These are phyloP conservation scores for Macrobrachium nipponense DNA, from an alignment of 1,140 invertebrate genomes.

Conservation along the genomic window DNA sequence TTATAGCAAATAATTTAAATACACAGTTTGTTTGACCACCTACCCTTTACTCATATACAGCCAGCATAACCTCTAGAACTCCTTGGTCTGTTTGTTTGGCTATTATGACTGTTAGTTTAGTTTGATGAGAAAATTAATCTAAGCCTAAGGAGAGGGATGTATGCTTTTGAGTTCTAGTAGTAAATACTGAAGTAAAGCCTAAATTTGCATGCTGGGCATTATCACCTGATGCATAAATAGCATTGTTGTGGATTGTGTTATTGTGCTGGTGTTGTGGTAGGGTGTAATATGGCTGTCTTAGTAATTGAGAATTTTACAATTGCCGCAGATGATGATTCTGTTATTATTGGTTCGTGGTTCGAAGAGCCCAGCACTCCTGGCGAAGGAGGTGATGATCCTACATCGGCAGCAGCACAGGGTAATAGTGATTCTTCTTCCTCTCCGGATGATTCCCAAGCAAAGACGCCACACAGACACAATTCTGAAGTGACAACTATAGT, in stretches of 20 bases:
- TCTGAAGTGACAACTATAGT: slow-evolving; percentile 74
- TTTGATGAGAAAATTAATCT: too few relatives aligned
- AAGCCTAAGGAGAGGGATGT: too few relatives aligned
- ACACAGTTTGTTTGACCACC: too few relatives aligned
- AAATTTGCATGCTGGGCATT: too few relatives aligned
- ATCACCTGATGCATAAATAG: background rate
- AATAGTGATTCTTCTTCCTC: slow-evolving; percentile 64
- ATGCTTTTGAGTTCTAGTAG: too few relatives aligned
- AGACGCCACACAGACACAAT: slow-evolving; percentile 65
- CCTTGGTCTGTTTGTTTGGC: too few relatives aligned
- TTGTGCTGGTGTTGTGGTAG: background rate
- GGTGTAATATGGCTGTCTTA: background rate
- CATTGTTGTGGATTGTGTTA: background rate
- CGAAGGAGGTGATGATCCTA: slow-evolving; percentile 52
- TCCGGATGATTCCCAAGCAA: slow-evolving; percentile 69
- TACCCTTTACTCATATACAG: too few relatives aligned
- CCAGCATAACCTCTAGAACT: too few relatives aligned
- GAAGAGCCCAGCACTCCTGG: slow-evolving; percentile 62
- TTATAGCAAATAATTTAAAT: too few relatives aligned
- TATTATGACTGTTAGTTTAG: too few relatives aligned
- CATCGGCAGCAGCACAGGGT: slow-evolving; percentile 37
- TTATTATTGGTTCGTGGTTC: slow-evolving; percentile 64
- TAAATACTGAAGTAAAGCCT: too few relatives aligned
- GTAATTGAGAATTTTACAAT: background rate
- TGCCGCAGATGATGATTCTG: slow-evolving; percentile 63